Percentiles rank a stretch among this genome's conserved stretches.
Conservation (phyloP, 1,140 invertebrate genomes). For the Zaprionus lachaisei region DNA sequence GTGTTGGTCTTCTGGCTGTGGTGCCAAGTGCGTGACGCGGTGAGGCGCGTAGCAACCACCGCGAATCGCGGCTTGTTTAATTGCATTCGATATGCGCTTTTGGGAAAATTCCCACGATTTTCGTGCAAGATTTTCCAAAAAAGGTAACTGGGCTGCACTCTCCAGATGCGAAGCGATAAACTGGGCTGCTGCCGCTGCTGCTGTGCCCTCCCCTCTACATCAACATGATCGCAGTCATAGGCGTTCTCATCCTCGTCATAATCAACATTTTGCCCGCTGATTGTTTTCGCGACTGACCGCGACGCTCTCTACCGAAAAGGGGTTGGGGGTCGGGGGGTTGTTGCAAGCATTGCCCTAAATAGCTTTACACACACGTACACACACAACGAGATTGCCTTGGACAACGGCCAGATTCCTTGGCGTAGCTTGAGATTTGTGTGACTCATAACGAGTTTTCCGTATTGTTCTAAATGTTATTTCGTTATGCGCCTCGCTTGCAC, state of each 20-base stretch:
- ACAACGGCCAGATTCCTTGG: slow-evolving; percentile 35
- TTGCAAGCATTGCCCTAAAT: slow-evolving; percentile 39
- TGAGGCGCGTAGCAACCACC: slow-evolving; percentile 44
- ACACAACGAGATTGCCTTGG: slow-evolving; percentile 21
- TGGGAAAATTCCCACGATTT: slow-evolving; percentile 81
- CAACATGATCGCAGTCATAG: slow-evolving; percentile 39
- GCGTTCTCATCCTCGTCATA: slow-evolving; percentile 56
- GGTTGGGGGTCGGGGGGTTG: slow-evolving; percentile 40
- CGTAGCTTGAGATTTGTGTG: slow-evolving; percentile 77
- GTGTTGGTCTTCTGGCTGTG: slow-evolving; percentile 28
- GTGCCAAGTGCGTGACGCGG: slow-evolving; percentile 46
- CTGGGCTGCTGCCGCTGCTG: slow-evolving; percentile 51
- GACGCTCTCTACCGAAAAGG: slow-evolving; percentile 40
- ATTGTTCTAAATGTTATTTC: slow-evolving; percentile 44
- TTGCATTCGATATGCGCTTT: slow-evolving; percentile 81
- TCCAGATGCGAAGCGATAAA: slow-evolving; percentile 59
- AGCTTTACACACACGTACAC: slow-evolving; percentile 24
- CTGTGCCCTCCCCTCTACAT: slow-evolving; percentile 33
- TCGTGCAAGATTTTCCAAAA: slow-evolving; percentile 65
- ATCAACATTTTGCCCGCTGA: slow-evolving; percentile 71
- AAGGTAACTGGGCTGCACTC: slow-evolving; percentile 60
- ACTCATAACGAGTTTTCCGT: slow-evolving; percentile 78
- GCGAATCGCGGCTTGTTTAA: slow-evolving; percentile 70
- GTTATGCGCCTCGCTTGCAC: slow-evolving; percentile 70
- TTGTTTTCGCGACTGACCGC: slow-evolving; percentile 80